Base-by-base conservation (phyloP, 2,113 vertebrate genomes). In the Columbina picui region DNA sequence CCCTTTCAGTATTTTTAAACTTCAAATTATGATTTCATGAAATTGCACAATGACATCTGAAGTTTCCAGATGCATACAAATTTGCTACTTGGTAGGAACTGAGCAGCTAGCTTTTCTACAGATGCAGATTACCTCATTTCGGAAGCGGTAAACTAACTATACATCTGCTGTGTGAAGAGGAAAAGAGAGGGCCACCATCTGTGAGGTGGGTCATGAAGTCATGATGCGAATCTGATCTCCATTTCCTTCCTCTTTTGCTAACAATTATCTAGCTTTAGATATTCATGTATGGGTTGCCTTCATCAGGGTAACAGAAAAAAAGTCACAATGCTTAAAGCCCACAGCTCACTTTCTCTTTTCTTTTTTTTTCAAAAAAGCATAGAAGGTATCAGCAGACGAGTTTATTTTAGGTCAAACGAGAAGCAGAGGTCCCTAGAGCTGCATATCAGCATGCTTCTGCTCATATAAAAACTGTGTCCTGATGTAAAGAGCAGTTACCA, bases 111-210 rank as follows among this genome's bases (percentile, higher is more conserved):
- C 52, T 90, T 73, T 87, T 85, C 45, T 76, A 65, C 43, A 84
- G 75, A 84, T 52, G 56, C 60, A 69, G 89, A 94, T 84, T 49
- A 86, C 56, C 79, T 91, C 60, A 93, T 86, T 93, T 84, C 1
- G 15, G 81, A 94, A 89, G 83, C 53, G 81, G 57, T 53, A 75
- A 92, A 47, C 59, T 67, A 74, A 78, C 84, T 59, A 49, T 14
- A 55, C 79, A 94, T 93, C 79, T 91, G 85, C 68, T 84, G 32
- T 19, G 30, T 47, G 56, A 79, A 81, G 38, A n/a, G 75, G 75
- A 90, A 92, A 92, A 76, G 88, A 88, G 63, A 88, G 63, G 68
- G 83, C 53, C 79, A 88, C 94, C 94, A 92, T 92, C 90, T 95
- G 94, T 64, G 85, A 87, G 90, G 53, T 60, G 77, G 94, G 89